Base-by-base conservation (phyloP, 1,140 invertebrate genomes). In the Ctenoplectra terminalis region DNA sequence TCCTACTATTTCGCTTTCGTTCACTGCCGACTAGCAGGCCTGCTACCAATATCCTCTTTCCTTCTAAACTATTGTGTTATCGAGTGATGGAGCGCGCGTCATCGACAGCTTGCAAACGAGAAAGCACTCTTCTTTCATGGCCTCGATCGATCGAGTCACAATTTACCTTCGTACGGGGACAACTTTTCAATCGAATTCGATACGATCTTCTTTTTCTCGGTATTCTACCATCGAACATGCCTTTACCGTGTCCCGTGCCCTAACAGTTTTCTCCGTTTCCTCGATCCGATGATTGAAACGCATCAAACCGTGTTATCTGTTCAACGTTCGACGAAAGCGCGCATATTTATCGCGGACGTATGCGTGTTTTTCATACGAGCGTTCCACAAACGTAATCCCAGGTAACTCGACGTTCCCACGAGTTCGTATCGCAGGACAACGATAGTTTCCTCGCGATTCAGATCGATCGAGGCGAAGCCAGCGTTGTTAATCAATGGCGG, bases 1-100 rank as follows among this genome's bases (percentile, higher is more conserved):
- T 88, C 72, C 72, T 79, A 66, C 66, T 52, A 34, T 72, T 71
- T 77, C 76, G 34, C 29, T 31, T 15, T 23, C 52, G 43, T 56
- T 50, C 52, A n/a, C 17, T 56, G 58, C 23, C 17, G 52, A 48
- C 69, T 29, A 29, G 43, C 20, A n/a, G 54, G n/a, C 15, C 29
- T 8, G 31, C 63, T 46, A n/a, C 67, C 54, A n/a, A 60, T n/a
- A 60, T 69, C 50, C 20, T 48, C 23, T 15, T 37, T 31, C 34
- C 11, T 23, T 1, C 26, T 37, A 34, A 77, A 52, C 8, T 69
- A 50, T 85, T 11, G 43, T 1, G 37, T 31, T 34, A 46, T 5
- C 31, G 48, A 43, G 26, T 37, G 8, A 69, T 56, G 26, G 40
- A 76, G 56, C 58, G 29, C 67, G 66, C 43, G 43, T 46, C 52